Base-by-base conservation (phyloP, 2,888 invertebrate genomes). In the Hydriomena furcata region DNA sequence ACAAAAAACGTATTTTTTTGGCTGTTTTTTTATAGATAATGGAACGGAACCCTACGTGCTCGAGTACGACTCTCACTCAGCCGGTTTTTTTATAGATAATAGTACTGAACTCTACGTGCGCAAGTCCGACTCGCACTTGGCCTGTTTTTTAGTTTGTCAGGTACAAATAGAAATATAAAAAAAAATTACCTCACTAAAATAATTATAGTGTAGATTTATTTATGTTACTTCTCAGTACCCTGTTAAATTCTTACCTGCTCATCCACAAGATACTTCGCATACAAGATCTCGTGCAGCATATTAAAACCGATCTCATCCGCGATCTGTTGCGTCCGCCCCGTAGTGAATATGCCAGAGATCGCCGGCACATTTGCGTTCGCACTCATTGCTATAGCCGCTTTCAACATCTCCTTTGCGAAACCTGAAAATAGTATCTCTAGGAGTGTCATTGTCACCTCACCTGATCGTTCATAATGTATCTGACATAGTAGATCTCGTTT, bases 401-500 rank as follows among this genome's bases (percentile, higher is more conserved):
- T 74, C 2, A 79, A 30, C 69, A 82, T 68, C 38, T 78, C 73
- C 49, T 73, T 76, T 1, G 62, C 73, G 37, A 81, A 40, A 1
- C 60, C 60, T 60, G 47, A 28, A 60, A 60, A 23, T 24, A 8
- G 5, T 11, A 38, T n/a, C 11, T 21, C n/a, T 21, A 27, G 7
- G 30, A 6, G 1, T 21, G 10, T n/a, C n/a, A 12, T 4, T 1
- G n/a, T n/a, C n/a, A 1, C 40, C 63, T 60, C 37, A 87, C 89
- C 75, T 85, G 62, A 0, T 75, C 76, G 56, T 88, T 71, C 23
- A 79, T 71, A 0, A 82, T 55, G 43, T 90, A 91, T 65, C 83
- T 63, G 5, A 79, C 64, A 44, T 89, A 90, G 53, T 81, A 80
- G 1, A 89, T 75, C 51, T 89, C 87, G 42, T 83, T 75, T 17